Evolutionary conservation across 2,797 vertebrate species (phyloP).

Genomic region (Pogonophryne albipinna): DNA sequence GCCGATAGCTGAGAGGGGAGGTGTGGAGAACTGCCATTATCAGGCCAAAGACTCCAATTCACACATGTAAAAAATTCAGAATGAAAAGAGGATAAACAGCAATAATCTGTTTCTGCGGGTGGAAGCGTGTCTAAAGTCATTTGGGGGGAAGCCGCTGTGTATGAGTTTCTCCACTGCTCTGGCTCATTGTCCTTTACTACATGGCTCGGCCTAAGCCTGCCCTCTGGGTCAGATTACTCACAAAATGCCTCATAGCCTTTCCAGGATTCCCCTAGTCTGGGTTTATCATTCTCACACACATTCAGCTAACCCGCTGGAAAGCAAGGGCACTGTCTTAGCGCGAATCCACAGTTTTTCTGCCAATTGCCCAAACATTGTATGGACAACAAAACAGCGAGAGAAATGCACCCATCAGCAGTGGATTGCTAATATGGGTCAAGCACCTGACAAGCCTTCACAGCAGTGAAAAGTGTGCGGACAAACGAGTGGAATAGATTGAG

Average conservation of each 20-base stretch:
- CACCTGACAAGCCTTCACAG: constrained; percentile 27
- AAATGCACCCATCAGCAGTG: constrained; percentile 35
- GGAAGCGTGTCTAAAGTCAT: constrained; percentile 83
- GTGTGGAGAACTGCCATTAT: constrained; percentile 79
- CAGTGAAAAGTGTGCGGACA: constrained; percentile 3
- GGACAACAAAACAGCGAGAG: constrained; percentile 16
- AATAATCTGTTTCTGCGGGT: constrained; percentile 81
- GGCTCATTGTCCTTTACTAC: constrained; percentile 81
- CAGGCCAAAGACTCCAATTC: constrained; percentile 72
- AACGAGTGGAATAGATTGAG: constrained; percentile 13
- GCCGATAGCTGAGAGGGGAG: constrained; percentile 71
- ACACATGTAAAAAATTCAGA: constrained; percentile 72
- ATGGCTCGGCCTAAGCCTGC: constrained; percentile 78
- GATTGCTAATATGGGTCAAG: constrained; percentile 26
- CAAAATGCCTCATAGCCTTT: constrained; percentile 74
- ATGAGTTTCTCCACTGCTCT: constrained; percentile 75
- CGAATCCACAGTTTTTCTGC: constrained; percentile 21
- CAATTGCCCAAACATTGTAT: constrained; percentile 36
- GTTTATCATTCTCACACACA: constrained; percentile 82
- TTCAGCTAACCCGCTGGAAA: constrained; percentile 62
- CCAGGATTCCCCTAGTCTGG: constrained; percentile 73
- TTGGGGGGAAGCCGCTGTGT: constrained; percentile 68
- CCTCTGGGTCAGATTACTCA: constrained; percentile 82
- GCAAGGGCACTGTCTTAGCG: constrained; percentile 59
- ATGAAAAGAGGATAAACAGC: constrained; percentile 81